Evolutionary conservation across 2,888 invertebrate species (phyloP), one percentile per base, ranked within the genome.

Genomic region (Limnephilus lunatus): DNA sequence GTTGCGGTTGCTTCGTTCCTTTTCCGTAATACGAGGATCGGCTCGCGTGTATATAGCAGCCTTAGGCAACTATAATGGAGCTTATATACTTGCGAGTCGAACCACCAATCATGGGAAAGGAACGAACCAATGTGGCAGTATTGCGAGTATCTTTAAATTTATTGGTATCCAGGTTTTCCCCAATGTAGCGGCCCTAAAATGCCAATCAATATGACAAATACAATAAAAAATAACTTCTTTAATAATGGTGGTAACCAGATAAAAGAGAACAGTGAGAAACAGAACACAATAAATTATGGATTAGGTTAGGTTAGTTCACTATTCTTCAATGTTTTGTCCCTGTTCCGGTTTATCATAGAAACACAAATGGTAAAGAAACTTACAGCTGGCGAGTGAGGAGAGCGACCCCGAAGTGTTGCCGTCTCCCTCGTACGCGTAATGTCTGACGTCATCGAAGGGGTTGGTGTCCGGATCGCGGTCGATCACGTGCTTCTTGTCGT

Each of bases 401-500:
- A 99, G 96, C 15, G 99, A 99, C 94, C 99, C 99, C 94, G 98
- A 98, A 30, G 98, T 97, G 95, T 99, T 99, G 94, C 99, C 99
- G 95, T 98, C 99, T 86, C 99, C 99, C 96, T 99, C 99, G 95
- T 99, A 99, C 92, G 99, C 99, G 95, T 99, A 99, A 95, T 99
- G 98, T 92, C 99, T 97, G 32, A 99, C 98, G 95, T 99, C 99
- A 95, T 99, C 99, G 95, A 98, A 98, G 0, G 99, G 99, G 94
- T 98, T 97, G 94, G 98, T 98, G 94, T 98, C 98, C 1, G 98
- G 98, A 95, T 99, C 99, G 94, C 98, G 97, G 95, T 99, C 99
- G 94, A 99, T 98, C 94, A 98, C 97, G 93, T 98, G 98, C 95
- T 99, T 98, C 95, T 99, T 99, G 94, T 98, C 98, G 94, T 98